phyloP scores from a whole-genome alignment of 2,113 vertebrate genomes.

The Melierax canorus region DNA sequence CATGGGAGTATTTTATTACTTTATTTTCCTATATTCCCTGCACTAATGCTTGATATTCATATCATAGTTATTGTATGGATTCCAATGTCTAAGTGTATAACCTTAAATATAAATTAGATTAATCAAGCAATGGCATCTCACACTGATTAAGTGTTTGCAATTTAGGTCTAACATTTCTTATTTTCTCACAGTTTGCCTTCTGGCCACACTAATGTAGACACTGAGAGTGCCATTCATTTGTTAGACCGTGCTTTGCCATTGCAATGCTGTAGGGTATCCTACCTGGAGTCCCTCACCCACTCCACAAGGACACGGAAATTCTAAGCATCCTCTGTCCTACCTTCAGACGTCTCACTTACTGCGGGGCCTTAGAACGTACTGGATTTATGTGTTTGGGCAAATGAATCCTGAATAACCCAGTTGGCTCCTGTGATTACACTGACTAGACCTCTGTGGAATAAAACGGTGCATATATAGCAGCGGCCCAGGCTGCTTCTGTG shows the following conservation, averaged over 20 bases:
- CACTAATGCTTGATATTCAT: not conserved
- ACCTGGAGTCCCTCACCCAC: not conserved
- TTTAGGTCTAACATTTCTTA: not conserved
- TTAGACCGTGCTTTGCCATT: not conserved
- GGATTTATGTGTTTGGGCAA: not conserved
- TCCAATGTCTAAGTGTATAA: not conserved
- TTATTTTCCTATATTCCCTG: not conserved
- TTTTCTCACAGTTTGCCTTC: not conserved
- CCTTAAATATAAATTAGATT: not conserved
- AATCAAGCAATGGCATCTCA: not conserved
- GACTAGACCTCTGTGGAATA: not conserved
- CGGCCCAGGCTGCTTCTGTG: no score
- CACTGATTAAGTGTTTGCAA: not conserved
- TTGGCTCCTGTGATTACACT: not conserved
- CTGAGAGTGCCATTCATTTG: not conserved
- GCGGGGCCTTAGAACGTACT: not conserved
- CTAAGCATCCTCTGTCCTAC: not conserved
- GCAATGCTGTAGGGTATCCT: not conserved
- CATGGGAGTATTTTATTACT: not conserved
- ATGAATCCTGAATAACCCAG: not conserved
- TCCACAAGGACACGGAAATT: not conserved
- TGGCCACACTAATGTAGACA: accelerated
- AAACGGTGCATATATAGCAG: not conserved
- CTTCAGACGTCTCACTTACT: not conserved
- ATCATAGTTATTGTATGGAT: not conserved